These are phyloP conservation scores for Acrocera orbiculus DNA, from an alignment of 2,888 invertebrate genomes.

Conservation along the genomic window DNA sequence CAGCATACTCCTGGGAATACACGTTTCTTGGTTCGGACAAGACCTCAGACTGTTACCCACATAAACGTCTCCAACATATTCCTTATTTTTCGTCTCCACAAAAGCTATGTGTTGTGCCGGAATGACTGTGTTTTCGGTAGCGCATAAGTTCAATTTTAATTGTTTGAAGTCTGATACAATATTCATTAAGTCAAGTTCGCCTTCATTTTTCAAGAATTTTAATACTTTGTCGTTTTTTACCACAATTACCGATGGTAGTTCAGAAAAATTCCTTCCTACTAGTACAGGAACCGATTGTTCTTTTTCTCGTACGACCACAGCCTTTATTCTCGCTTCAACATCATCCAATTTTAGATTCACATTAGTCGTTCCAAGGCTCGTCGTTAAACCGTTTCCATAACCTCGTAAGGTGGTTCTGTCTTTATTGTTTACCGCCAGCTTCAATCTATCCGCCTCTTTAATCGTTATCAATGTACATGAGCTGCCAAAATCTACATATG, in stretches of 20 bases:
- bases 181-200: not conserved
- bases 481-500: too few relatives aligned
- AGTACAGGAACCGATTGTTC: slow-evolving; percentile 7
- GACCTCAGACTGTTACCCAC: not conserved
- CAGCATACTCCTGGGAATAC: not conserved
- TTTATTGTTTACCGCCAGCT: too few relatives aligned
- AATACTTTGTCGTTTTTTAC: slow-evolving; percentile 1
- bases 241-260: slow-evolving; percentile 3
- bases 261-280: slow-evolving; percentile 6
- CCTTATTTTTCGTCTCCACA: not conserved
- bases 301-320: slow-evolving; percentile 5
- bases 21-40: not conserved
- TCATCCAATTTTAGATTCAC: slow-evolving; percentile 6
- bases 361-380: not conserved
- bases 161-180: not conserved
- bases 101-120: not conserved
- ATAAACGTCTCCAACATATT: not conserved
- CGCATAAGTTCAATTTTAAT: not conserved
- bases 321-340: slow-evolving; percentile 3
- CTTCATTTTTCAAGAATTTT: not conserved
- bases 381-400: slow-evolving; percentile 1
- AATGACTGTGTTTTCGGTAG: not conserved
- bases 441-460: too few relatives aligned
- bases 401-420: too few relatives aligned
- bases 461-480: too few relatives aligned